Conservation (phyloP, 2,113 vertebrate genomes). For the Syngnathus scovelli region DNA sequence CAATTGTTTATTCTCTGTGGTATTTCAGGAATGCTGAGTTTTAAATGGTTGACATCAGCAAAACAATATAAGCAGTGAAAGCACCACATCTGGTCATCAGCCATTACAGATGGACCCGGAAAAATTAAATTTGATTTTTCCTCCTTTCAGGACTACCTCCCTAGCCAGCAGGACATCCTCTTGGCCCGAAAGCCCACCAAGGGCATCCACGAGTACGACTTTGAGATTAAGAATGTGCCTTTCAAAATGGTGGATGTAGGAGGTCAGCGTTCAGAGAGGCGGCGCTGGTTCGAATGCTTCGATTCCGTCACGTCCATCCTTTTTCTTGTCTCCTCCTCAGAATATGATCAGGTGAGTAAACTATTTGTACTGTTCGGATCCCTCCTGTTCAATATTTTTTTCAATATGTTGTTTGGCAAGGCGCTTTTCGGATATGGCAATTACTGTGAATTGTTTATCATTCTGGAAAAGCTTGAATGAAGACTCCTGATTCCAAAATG, state of each 20-base stretch:
- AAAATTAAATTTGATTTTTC: neutral
- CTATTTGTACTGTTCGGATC: no score
- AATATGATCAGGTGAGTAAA: slow-evolving; percentile 83
- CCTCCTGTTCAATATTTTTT: no score
- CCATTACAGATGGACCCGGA: neutral
- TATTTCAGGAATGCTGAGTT: slow-evolving; percentile 29
- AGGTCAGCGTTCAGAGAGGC: slow-evolving; percentile 88
- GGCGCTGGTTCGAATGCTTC: slow-evolving; percentile 96
- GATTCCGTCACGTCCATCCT: slow-evolving; percentile 93
- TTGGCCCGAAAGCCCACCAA: slow-evolving; percentile 92
- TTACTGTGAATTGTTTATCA: no score
- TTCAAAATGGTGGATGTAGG: slow-evolving; percentile 98
- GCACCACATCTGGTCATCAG: neutral
- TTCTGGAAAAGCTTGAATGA: no score
- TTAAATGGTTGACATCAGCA: slow-evolving; percentile 23
- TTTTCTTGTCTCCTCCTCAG: slow-evolving; percentile 92
- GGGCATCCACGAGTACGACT: slow-evolving; percentile 93
- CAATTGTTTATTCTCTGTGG: slow-evolving; percentile 21
- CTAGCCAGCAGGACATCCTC: slow-evolving; percentile 91
- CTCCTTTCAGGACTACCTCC: slow-evolving; percentile 82
- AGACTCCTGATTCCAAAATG: no score
- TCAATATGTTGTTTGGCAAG: no score
- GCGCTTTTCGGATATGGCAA: no score
- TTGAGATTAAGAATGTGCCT: slow-evolving; percentile 93
- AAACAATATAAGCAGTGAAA: neutral